Base-by-base conservation (phyloP, 2,113 vertebrate species). In the Ailurus styani region DNA sequence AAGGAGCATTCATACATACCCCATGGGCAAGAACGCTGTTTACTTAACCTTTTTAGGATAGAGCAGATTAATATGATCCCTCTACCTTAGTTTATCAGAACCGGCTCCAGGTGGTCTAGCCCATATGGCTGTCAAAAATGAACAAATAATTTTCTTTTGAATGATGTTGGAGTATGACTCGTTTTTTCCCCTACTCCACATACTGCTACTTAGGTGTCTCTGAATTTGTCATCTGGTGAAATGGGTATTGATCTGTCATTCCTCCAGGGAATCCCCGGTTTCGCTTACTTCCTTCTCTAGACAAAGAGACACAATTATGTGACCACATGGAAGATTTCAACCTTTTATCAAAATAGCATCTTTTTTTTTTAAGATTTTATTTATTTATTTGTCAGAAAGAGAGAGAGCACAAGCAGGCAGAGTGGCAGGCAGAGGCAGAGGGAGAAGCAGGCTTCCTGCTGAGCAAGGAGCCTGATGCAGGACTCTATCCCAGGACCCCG, bases 301-400 rank as follows among this genome's bases (percentile, higher is more conserved):
- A 90, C 68, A 81, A 89, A 93, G 50, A 89, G 62, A 31, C 27
- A n/a, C 21, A 50, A 20, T 45, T 88, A 72, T 60, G 55, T 84
- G 66, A 13, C 50, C 55, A 37, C 54, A 70, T 42, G 70, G 64
- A 95, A 84, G 34, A 75, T 77, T 90, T 60, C 37, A 45, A 40
- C 13, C 13, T 96, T 97, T 87, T 75, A 96, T 93, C 87, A 95
- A 92, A 96, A 93, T 82, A 9, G 47, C 47, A 47, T 47, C 47
- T 47, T 47, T 47, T n/a, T n/a, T n/a, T n/a, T n/a, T n/a, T n/a
- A n/a, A n/a, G n/a, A n/a, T n/a, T n/a, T n/a, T n/a, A n/a, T n/a
- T n/a, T n/a, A n/a, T n/a, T n/a, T n/a, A n/a, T n/a, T n/a, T n/a
- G n/a, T n/a, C n/a, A n/a, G n/a, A n/a, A n/a, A n/a, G n/a, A n/a